Evolutionary conservation across 1,140 invertebrate genomes (phyloP).

Genomic region (Drosophila sp.): DNA sequence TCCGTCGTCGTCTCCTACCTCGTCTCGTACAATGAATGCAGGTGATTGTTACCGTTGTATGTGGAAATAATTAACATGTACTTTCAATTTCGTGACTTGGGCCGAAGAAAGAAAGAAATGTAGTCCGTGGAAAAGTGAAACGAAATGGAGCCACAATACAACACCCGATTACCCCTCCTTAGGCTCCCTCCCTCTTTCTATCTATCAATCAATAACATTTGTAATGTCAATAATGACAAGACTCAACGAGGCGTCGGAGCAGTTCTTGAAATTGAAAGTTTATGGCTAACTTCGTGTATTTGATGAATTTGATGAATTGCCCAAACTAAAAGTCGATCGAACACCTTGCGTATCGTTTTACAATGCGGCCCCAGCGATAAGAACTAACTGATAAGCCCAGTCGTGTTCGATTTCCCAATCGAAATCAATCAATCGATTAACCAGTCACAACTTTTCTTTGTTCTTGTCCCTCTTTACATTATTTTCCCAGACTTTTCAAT

Average conservation of each 20-base stretch:
- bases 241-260: conserved; percentile 25
- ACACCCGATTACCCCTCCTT: background rate
- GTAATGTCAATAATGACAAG: conserved; percentile 81
- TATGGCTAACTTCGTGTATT: conserved; percentile 50
- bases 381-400: conserved; percentile 33
- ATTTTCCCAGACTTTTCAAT: conserved; percentile 38
- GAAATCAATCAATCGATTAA: conserved; percentile 69
- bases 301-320: conserved; percentile 76
- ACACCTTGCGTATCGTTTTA: conserved; percentile 72
- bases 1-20: background rate
- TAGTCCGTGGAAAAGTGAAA: conserved; percentile 38
- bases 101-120: conserved; percentile 37
- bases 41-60: conserved; percentile 73
- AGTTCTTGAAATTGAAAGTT: conserved; percentile 56
- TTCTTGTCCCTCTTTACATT: background rate
- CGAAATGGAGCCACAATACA: conserved; percentile 27
- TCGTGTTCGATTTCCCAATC: conserved; percentile 40
- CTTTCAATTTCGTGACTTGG: conserved; percentile 73
- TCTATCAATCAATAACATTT: conserved; percentile 75
- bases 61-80: conserved; percentile 82
- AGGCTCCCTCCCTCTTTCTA: background rate
- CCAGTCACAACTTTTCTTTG: conserved; percentile 6
- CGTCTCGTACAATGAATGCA: conserved; percentile 58
- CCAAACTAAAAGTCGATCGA: conserved; percentile 37
- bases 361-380: conserved; percentile 15